A percentile compares a stretch with the other conserved stretches of the same genome.
Evolutionary conservation across 2,797 vertebrate species (phyloP).

Genomic region (Stomatorhinus walkeri): DNA sequence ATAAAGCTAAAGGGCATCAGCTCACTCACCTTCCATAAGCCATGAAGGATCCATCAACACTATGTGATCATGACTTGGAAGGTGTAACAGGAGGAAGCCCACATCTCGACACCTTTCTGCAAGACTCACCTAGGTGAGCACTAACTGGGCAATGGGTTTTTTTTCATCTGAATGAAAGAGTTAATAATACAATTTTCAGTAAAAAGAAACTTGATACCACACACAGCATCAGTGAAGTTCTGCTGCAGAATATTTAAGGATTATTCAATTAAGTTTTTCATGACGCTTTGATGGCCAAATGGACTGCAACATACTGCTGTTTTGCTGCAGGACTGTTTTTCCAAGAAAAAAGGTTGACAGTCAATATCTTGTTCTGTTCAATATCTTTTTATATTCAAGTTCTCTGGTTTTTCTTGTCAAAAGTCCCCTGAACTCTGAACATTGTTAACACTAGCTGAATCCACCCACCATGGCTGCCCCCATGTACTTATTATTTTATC

Average conservation of each 20-base stretch:
- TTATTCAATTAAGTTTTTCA: background rate
- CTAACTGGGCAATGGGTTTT: background rate
- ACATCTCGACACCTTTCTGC: background rate
- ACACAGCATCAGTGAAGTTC: background rate
- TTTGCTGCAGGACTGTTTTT: background rate
- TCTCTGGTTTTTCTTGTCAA: background rate
- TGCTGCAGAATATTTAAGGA: background rate
- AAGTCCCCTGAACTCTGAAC: background rate
- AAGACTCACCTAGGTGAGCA: background rate
- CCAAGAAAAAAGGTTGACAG: background rate
- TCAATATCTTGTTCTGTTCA: background rate
- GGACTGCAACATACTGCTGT: background rate
- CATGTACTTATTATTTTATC: background rate
- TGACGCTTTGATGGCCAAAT: background rate
- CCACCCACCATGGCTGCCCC: background rate
- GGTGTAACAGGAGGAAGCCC: background rate
- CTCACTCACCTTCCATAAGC: background rate
- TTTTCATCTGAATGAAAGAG: background rate
- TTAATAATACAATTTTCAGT: background rate
- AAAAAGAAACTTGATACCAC: background rate
- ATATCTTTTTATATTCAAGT: conserved; percentile 3
- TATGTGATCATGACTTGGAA: background rate
- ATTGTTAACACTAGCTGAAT: background rate
- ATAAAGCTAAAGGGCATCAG: background rate
- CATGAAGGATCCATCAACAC: background rate